phyloP scores from a whole-genome alignment of 2,113 vertebrate species.

The Oreotrochilus melanogaster region DNA sequence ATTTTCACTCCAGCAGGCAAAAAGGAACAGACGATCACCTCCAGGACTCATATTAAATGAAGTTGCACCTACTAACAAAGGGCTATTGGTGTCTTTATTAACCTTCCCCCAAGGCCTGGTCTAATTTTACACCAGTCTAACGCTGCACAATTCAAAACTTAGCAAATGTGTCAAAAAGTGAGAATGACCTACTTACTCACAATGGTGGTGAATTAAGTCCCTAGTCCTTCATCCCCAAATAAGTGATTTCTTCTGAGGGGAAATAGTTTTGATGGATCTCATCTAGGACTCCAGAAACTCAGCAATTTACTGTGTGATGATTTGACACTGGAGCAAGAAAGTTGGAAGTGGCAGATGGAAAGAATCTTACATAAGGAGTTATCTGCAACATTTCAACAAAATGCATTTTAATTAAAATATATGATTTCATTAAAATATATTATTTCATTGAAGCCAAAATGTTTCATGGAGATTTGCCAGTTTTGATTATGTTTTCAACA shows the following conservation, averaged over 20 bases:
- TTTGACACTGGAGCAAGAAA: neutral
- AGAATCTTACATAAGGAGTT: neutral
- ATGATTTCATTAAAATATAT: slow-evolving; percentile 8
- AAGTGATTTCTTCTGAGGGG: neutral
- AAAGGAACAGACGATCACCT: slow-evolving; percentile 56
- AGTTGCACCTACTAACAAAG: neutral
- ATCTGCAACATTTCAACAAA: neutral
- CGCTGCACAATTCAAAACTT: neutral
- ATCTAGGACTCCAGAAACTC: neutral
- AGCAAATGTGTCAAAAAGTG: neutral
- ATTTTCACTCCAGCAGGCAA: slow-evolving; percentile 49
- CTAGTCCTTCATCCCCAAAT: neutral
- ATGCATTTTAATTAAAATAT: slow-evolving; percentile 10
- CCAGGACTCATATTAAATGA: slow-evolving; percentile 28
- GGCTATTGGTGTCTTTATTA: slow-evolving; percentile 50
- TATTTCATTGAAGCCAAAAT: neutral
- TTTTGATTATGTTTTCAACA: slow-evolving; percentile 21
- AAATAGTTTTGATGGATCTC: neutral
- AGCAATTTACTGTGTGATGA: neutral
- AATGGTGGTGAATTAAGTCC: neutral
- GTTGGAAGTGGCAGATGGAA: slow-evolving; percentile 1
- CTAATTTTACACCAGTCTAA: neutral
- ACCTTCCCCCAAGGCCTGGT: slow-evolving; percentile 45
- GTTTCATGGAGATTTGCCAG: neutral
- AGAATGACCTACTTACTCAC: neutral